Base-by-base conservation (phyloP, 2,113 vertebrate genomes). In the Sula dactylatra region DNA sequence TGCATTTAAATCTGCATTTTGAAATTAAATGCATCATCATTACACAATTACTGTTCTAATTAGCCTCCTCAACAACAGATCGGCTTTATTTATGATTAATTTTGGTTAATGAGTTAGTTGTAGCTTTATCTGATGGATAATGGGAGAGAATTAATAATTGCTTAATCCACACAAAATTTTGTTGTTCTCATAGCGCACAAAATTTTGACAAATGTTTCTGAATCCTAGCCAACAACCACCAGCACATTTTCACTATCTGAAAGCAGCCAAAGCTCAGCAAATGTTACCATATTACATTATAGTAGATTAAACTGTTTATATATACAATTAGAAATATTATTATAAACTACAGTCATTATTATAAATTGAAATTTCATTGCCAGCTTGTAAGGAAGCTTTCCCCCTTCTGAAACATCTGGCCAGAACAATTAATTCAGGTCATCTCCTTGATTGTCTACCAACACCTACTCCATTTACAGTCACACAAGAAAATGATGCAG, bases 101-200 rank as follows among this genome's bases (percentile, higher is more conserved):
- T 97, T 97, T 94, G 59, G 78, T 90, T 96, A 98, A 98, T 98
- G 95, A 98, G 91, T 95, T 97, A 98, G 97, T 96, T 97, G 96
- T 95, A 92, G 87, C 97, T 98, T 97, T 91, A 95, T 91, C 96
- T 96, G 89, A 96, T 13, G 24, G 93, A 95, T 97, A 97, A 97
- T 70, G 83, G 74, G 94, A 83, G 65, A 97, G 83, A 97, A 97
- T 97, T 97, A 96, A 97, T 97, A 96, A 96, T 16, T 95, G 85
- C 84, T 86, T 97, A 88, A 90, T 96, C 95, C 94, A 91, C 88
- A 86, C 89, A 93, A 92, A 94, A 96, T 97, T 96, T 94, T 95
- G 92, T 86, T 96, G 91, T 93, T 96, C 92, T 61, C 42, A 82
- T 85, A 94, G 88, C 24, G 21, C 65, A 34, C 76, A 72, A 90